These are phyloP conservation scores for Uropetala carovei DNA, from an alignment of 2,888 invertebrate species.

Conservation along the genomic window DNA sequence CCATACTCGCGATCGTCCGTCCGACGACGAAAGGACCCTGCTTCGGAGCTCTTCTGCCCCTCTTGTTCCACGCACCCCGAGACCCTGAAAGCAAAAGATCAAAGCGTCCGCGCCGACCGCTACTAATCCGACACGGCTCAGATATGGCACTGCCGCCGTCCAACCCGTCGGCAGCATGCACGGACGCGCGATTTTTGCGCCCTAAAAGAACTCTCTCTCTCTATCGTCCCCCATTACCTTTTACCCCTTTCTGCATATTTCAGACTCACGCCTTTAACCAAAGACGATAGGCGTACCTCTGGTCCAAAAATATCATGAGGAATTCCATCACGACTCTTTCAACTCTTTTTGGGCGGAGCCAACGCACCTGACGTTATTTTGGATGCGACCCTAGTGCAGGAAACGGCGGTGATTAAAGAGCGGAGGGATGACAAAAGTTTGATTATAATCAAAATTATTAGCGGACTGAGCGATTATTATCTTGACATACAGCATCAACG, in stretches of 20 bases:
- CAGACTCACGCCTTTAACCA: background rate
- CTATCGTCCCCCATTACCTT: background rate
- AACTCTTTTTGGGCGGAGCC: background rate
- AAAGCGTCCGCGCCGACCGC: conserved; percentile 41
- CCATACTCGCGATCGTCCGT: no score
- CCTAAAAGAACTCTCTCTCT: conserved; percentile 12
- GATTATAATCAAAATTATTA: no score
- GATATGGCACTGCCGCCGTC: conserved; percentile 34
- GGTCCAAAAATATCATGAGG: background rate
- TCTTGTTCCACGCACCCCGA: conserved; percentile 12
- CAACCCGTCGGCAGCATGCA: background rate
- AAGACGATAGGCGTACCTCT: background rate
- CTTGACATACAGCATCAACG: no score
- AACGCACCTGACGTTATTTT: background rate
- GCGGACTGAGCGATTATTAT: no score
- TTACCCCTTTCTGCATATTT: background rate
- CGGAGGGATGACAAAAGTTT: no score
- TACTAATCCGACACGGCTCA: conserved; percentile 42
- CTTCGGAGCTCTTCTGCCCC: background rate
- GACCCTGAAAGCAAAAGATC: conserved; percentile 53
- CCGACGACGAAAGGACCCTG: no score
- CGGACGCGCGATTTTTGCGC: conserved; percentile 28
- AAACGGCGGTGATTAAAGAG: no score
- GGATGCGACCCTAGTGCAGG: no score
- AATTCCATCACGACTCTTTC: background rate